Evolutionary conservation across 2,888 invertebrate species (phyloP).

Genomic region (Automeris io): DNA sequence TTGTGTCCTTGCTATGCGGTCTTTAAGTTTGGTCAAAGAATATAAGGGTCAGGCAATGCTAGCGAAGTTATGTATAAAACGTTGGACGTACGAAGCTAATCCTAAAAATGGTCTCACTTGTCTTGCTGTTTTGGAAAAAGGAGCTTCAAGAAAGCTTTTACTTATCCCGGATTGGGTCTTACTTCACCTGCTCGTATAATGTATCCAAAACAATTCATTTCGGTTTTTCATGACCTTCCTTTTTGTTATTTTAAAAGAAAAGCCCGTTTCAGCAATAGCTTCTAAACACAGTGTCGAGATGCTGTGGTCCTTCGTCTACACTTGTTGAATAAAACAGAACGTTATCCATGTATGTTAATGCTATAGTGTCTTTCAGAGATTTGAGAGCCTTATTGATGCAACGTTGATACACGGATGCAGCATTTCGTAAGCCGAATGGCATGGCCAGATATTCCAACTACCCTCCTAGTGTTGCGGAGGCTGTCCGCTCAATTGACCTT

Average conservation of each 20-base stretch:
- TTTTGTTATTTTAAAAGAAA: slow-evolving; percentile 25
- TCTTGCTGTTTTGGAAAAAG: slow-evolving; percentile 18
- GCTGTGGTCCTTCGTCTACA: slow-evolving; percentile 13
- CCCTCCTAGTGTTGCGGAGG: slow-evolving; percentile 27
- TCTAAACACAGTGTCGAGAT: slow-evolving; percentile 18
- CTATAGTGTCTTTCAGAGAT: slow-evolving; percentile 8
- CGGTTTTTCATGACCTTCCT: slow-evolving; percentile 19
- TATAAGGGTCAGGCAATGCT: slow-evolving; percentile 19
- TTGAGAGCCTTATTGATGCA: slow-evolving; percentile 6
- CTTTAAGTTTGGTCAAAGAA: slow-evolving; percentile 21
- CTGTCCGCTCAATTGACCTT: slow-evolving; percentile 23
- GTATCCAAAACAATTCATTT: slow-evolving; percentile 25
- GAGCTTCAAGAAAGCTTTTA: slow-evolving; percentile 24
- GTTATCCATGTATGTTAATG: slow-evolving; percentile 28
- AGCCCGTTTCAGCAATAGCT: slow-evolving; percentile 20
- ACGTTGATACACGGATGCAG: slow-evolving; percentile 16
- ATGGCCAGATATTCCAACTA: slow-evolving; percentile 25
- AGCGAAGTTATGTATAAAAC: slow-evolving; percentile 15
- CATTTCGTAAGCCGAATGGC: slow-evolving; percentile 26
- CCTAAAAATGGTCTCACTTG: slow-evolving; percentile 21
- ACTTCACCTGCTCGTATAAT: slow-evolving; percentile 21
- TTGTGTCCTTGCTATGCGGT: slow-evolving; percentile 15
- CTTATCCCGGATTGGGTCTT: slow-evolving; percentile 21
- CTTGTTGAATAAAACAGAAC: slow-evolving; percentile 18
- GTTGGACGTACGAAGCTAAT: slow-evolving; percentile 14